phyloP scores from a whole-genome alignment of 2,113 vertebrate genomes.

The Callocephalon fimbriatum region DNA sequence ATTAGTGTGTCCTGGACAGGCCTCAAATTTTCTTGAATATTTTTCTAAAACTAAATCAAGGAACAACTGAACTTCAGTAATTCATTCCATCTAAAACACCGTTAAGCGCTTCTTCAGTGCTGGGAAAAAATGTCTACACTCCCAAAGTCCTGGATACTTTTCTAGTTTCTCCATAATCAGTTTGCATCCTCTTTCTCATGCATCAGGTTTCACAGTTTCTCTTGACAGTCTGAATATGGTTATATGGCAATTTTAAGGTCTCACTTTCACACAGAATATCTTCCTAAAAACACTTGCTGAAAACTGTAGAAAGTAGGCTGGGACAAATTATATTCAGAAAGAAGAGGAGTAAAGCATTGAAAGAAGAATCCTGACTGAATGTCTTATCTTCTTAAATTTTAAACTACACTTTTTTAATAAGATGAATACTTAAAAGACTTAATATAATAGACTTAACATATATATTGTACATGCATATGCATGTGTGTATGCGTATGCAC shows the following conservation, averaged over 20 bases:
- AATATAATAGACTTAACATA: no score
- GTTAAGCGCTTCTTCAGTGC: neutral
- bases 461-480: neutral
- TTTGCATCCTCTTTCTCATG: slow-evolving; percentile 31
- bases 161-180: slow-evolving; percentile 27
- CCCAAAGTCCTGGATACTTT: neutral
- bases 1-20: slow-evolving; percentile 49
- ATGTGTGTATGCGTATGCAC: no score
- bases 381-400: neutral
- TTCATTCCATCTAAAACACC: slow-evolving; percentile 13
- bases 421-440: neutral
- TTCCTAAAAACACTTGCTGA: neutral
- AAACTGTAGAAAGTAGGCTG: neutral
- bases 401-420: neutral
- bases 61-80: slow-evolving; percentile 8
- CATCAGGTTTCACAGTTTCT: slow-evolving; percentile 3
- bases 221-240: neutral
- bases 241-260: neutral
- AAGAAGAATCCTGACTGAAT: neutral
- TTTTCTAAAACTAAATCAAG: slow-evolving; percentile 47
- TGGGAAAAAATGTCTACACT: neutral
- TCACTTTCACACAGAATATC: neutral
- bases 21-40: slow-evolving; percentile 27
- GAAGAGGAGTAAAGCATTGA: neutral
- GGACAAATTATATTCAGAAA: neutral